These are phyloP conservation scores for Sitophilus oryzae DNA, from an alignment of 1,140 invertebrate genomes.

Conservation along the genomic window DNA sequence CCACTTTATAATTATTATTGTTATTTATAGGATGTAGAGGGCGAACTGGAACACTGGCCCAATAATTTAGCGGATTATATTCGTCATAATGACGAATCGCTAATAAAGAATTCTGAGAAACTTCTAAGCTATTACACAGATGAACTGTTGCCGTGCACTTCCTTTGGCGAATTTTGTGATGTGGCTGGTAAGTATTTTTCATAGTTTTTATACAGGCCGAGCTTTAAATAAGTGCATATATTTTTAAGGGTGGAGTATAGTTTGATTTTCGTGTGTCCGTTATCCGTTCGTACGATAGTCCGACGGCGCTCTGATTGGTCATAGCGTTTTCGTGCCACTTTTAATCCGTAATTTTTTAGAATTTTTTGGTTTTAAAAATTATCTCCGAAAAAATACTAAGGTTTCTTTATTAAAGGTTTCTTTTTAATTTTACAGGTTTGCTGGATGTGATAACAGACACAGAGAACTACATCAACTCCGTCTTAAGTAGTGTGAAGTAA, in stretches of 20 bases:
- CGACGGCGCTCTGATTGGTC: no score
- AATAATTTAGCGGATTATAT: slow-evolving; percentile 86
- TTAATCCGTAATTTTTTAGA: no score
- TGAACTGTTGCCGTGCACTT: slow-evolving; percentile 83
- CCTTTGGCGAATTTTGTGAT: slow-evolving; percentile 87
- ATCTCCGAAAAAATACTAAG: not conserved
- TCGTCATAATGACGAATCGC: slow-evolving; percentile 83
- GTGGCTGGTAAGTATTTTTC: slow-evolving; percentile 58
- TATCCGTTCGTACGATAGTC: no score
- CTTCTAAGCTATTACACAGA: slow-evolving; percentile 78
- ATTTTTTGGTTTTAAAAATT: not conserved
- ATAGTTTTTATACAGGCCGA: not conserved
- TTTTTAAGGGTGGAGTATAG: no score
- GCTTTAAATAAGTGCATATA: no score
- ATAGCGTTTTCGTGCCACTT: no score
- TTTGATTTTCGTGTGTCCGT: no score
- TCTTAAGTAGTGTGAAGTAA: slow-evolving; percentile 15
- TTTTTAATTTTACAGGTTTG: slow-evolving; percentile 10
- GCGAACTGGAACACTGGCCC: slow-evolving; percentile 78
- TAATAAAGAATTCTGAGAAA: slow-evolving; percentile 81
- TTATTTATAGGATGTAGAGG: slow-evolving; percentile 62
- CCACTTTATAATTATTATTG: not conserved
- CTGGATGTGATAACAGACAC: slow-evolving; percentile 15
- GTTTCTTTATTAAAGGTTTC: not conserved
- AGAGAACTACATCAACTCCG: slow-evolving; percentile 15